A percentile compares a stretch with the other conserved stretches of the same genome.
Conservation (phyloP, 2,113 vertebrate genomes). For the Syngnathoides biaculeatus region DNA sequence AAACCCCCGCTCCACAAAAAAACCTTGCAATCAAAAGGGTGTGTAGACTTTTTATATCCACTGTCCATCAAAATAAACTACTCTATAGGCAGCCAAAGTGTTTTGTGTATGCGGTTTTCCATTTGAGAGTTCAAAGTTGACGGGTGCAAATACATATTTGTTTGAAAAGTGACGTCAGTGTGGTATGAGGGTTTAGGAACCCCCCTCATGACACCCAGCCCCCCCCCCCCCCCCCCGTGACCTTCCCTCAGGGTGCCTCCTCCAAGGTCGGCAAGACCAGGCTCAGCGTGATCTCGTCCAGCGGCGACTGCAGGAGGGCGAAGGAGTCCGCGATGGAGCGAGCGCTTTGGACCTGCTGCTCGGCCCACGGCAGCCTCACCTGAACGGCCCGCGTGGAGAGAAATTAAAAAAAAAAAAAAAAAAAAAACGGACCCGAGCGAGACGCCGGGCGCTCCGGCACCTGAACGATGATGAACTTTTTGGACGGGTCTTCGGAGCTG, state of each 20-base stretch:
- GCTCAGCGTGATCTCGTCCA: conserved; percentile 70
- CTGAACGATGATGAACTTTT: conserved; percentile 78
- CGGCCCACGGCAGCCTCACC: conserved; percentile 69
- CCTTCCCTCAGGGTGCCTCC: background rate
- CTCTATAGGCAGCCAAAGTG: too few species aligned
- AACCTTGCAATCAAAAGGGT: too few species aligned
- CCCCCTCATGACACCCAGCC: too few species aligned
- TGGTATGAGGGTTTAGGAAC: background rate
- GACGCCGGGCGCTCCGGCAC: too few species aligned
- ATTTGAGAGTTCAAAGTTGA: background rate
- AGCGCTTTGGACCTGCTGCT: conserved; percentile 54
- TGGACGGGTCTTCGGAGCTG: conserved; percentile 35
- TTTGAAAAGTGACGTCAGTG: background rate
- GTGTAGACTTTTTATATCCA: background rate
- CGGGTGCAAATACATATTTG: background rate
- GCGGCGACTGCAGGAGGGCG: conserved; percentile 59
- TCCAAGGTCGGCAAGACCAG: conserved; percentile 38
- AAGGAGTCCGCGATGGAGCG: conserved; percentile 53
- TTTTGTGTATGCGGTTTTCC: background rate
- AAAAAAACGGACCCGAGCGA: too few species aligned
- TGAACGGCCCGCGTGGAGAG: conserved; percentile 16
- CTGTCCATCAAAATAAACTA: background rate
- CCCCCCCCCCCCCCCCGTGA: background rate
- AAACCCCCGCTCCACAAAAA: too few species aligned
- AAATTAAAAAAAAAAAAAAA: background rate